These are phyloP conservation scores for Meganola albula DNA, from an alignment of 2,888 invertebrate genomes.

Conservation along the genomic window DNA sequence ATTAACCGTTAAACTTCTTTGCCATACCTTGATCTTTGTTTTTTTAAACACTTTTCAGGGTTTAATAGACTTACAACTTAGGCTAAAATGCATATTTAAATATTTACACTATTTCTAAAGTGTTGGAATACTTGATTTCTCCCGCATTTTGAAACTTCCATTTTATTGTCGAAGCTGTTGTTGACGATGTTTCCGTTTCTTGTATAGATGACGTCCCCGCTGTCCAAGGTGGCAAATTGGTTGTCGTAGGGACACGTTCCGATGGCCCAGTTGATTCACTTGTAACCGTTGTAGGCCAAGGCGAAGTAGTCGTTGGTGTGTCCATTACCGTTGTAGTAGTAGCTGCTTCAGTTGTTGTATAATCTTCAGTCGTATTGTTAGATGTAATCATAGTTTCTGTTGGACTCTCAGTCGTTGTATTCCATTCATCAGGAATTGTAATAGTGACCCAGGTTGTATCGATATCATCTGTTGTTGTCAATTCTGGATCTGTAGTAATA, in stretches of 20 bases:
- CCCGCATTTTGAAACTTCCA: background rate
- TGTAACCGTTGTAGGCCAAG: background rate
- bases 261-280: background rate
- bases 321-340: background rate
- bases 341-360: background rate
- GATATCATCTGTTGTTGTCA: background rate
- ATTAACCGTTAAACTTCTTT: slow-evolving; percentile 23
- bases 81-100: too few relatives aligned
- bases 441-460: background rate
- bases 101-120: too few relatives aligned
- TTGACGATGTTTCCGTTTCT: too few relatives aligned
- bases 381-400: background rate
- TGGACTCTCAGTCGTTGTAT: background rate
- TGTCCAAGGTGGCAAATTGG: too few relatives aligned
- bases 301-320: background rate
- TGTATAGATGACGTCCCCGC: too few relatives aligned
- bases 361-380: background rate
- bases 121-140: too few relatives aligned
- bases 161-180: background rate
- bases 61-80: too few relatives aligned
- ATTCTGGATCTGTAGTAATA: background rate
- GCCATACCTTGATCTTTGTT: slow-evolving; percentile 1
- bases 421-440: background rate
- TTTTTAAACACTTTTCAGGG: too few relatives aligned
- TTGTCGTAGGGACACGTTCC: background rate